phyloP scores from a whole-genome alignment of 2,113 vertebrate genomes.

The Myrmophylax atrothorax region DNA sequence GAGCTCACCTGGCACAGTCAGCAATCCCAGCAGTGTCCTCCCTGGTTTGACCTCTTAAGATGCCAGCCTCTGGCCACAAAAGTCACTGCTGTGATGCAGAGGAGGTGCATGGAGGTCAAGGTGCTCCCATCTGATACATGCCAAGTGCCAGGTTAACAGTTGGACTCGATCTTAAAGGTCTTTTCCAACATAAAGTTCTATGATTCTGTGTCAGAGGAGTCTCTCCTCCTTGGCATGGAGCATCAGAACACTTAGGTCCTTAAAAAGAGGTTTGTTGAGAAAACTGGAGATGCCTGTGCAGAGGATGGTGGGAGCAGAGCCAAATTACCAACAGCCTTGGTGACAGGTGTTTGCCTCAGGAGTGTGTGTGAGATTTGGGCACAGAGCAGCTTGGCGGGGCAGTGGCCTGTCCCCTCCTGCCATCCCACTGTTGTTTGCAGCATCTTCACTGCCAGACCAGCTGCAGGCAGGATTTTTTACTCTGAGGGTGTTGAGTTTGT shows the following conservation, averaged over 20 bases:
- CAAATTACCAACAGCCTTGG: not conserved
- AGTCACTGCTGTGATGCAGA: not conserved
- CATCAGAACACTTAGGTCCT: not conserved
- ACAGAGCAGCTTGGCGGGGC: not conserved
- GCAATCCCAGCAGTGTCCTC: not conserved
- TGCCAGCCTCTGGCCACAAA: not conserved
- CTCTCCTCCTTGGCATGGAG: fast-evolving
- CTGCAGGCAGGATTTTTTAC: not conserved
- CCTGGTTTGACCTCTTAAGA: not conserved
- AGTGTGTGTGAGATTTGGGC: not conserved
- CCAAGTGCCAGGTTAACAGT: not conserved
- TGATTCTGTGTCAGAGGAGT: not conserved
- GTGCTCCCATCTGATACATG: not conserved
- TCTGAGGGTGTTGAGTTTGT: not conserved
- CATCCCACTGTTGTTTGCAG: not conserved
- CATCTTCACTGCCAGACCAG: not conserved
- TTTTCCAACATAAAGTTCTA: not conserved
- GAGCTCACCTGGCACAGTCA: fast-evolving
- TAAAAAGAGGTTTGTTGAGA: not conserved
- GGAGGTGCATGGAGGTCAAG: not conserved
- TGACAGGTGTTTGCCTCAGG: not conserved
- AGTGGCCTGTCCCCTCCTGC: not conserved
- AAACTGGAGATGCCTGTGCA: not conserved
- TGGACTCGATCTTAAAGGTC: not conserved
- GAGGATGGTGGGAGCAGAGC: not conserved